Conservation (phyloP, 2,797 vertebrate genomes). For the Danionella dracula region DNA sequence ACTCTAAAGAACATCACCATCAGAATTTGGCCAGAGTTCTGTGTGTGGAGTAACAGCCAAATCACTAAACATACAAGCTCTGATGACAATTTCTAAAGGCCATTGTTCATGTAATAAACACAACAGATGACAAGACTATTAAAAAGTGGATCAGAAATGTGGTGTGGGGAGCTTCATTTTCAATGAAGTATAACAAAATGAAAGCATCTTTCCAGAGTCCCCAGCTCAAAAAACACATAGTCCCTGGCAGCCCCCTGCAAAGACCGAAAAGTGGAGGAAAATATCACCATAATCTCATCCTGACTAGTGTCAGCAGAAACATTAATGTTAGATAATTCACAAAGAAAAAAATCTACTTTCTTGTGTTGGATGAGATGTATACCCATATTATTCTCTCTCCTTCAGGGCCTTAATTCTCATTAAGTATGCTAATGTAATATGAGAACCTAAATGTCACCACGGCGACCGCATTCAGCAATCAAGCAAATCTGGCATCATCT, state of each 20-base stretch:
- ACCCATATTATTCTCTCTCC: slow-evolving; percentile 54
- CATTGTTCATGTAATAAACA: no score
- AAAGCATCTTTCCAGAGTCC: slow-evolving; percentile 31
- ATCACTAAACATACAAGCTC: no score
- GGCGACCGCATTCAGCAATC: slow-evolving; percentile 48
- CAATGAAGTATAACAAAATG: no score
- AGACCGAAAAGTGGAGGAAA: slow-evolving; percentile 55
- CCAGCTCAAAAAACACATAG: background rate
- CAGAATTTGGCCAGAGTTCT: no score
- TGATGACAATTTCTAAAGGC: no score
- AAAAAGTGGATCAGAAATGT: no score
- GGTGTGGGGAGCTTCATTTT: no score
- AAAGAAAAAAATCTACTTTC: slow-evolving; percentile 76
- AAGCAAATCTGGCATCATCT: slow-evolving; percentile 37
- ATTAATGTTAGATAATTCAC: slow-evolving; percentile 78
- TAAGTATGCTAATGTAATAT: slow-evolving; percentile 74
- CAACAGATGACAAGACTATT: no score
- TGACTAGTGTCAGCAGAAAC: slow-evolving; percentile 75
- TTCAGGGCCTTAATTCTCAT: slow-evolving; percentile 74
- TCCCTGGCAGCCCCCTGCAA: slow-evolving; percentile 39
- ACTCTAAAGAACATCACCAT: no score
- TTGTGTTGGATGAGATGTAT: slow-evolving; percentile 51
- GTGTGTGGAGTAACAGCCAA: no score
- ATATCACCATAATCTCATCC: slow-evolving; percentile 74
- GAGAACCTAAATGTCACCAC: slow-evolving; percentile 68